Evolutionary conservation across 2,113 vertebrate species (phyloP), one percentile per base, ranked within the genome.

Genomic region (Anarhynchus alexandrinus): DNA sequence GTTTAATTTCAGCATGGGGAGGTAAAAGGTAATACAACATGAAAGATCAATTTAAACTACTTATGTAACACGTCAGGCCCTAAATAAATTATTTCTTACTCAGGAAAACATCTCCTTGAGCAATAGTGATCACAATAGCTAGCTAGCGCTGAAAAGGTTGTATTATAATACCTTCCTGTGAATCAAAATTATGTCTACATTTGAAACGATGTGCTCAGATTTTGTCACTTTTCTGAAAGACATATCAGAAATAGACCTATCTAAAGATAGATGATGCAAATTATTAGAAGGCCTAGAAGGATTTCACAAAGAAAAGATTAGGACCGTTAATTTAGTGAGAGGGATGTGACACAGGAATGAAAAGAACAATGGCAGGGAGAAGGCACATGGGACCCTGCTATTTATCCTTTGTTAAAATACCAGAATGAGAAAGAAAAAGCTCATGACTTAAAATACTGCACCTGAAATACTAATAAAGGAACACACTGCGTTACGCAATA

Each of bases 31-130:
- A 95, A 94, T 82, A 42, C n/a, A 85, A 95, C 78, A 90, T 62
- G 96, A 97, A 94, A 94, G 90, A 93, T 51, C 82, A 82, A 90
- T 87, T 95, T 91, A 94, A 94, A 58, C 54, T 70, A 85, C 82
- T 97, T 95, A 95, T 30, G 51, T 95, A 97, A 97, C 78, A 86
- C 2, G 16, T 81, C 87, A 95, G 62, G 54, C 47, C 54, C 74
- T 93, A 87, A 96, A 94, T 92, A 67, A 96, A 94, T 95, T 93
- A 94, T 94, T 95, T 91, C 74, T 94, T 81, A 57, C 55, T 91
- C 52, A 52, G 74, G 86, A 93, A 97, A 97, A 93, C 84, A 81
- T 94, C 54, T 93, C 51, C 38, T 69, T 88, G 73, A 90, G 62
- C 58, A 62, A 58, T 2, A 93, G 55, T 0, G 1, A 87, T 84